Percentiles rank a stretch among this genome's conserved stretches.
Evolutionary conservation across 37 sponge, comb jelly and placozoan genomes (phyloP).

Genomic region (Hormiphora californensis): DNA sequence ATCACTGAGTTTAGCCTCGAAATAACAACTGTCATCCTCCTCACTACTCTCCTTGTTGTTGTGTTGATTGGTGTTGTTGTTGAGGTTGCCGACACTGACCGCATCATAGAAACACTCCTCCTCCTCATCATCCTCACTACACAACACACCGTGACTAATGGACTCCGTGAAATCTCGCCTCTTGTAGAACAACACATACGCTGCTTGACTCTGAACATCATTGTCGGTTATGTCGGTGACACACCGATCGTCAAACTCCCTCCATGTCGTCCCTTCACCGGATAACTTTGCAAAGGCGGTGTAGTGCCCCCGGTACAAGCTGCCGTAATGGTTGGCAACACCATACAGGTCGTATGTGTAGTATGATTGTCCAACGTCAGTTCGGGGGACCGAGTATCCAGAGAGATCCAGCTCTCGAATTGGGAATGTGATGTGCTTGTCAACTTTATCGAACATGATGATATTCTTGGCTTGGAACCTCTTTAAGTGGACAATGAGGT

Average conservation of each 20-base stretch:
- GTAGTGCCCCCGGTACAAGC: constrained; percentile 37
- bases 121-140: constrained; percentile 46
- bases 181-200: constrained; percentile 48
- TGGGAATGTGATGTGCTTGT: constrained; percentile 24
- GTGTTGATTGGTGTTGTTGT: too few relatives aligned
- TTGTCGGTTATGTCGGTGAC: constrained; percentile 8
- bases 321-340: constrained; percentile 43
- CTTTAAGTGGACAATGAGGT: constrained; percentile 35
- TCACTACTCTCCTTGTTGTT: constrained; percentile 9
- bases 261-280: constrained; percentile 12
- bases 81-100: neutral
- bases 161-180: constrained; percentile 13
- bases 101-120: constrained; percentile 53
- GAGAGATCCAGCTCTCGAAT: neutral
- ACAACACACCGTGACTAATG: neutral
- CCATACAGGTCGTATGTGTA: constrained; percentile 38
- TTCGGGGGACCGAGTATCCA: neutral
- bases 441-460: constrained; percentile 34
- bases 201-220: neutral
- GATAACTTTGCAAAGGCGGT: constrained; percentile 27
- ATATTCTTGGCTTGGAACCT: constrained; percentile 48
- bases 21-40: constrained; percentile 45
- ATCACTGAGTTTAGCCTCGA: constrained; percentile 14
- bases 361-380: neutral
- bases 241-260: constrained; percentile 45